Percentiles rank a stretch among this genome's conserved stretches.
These are phyloP conservation scores for Carassius carassius DNA, from an alignment of 2,113 vertebrate genomes.

Conservation along the genomic window DNA sequence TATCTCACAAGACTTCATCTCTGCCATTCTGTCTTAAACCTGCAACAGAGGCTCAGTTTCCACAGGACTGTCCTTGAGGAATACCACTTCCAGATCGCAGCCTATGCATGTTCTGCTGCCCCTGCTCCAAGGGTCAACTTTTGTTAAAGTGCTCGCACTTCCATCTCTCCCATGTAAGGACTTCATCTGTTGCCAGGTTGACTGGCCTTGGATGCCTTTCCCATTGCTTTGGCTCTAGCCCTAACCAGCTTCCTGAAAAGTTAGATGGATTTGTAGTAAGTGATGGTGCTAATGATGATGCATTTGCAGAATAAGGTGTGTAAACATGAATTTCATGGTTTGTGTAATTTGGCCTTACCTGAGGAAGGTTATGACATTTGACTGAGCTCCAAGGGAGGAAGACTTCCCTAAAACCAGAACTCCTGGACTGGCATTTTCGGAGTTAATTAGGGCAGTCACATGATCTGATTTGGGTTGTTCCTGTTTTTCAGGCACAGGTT, in stretches of 20 bases:
- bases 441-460: background rate
- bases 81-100: conserved; percentile 35
- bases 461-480: conserved; percentile 15
- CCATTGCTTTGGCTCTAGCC: conserved; percentile 34
- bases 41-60: conserved; percentile 14
- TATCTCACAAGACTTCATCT: background rate
- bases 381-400: conserved; percentile 33
- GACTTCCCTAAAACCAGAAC: conserved; percentile 15
- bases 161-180: conserved; percentile 19
- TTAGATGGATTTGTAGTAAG: background rate
- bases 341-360: conserved; percentile 60
- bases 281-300: background rate
- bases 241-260: conserved; percentile 42
- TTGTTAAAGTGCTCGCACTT: conserved; percentile 69
- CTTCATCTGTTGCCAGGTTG: conserved; percentile 53
- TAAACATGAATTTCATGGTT: background rate
- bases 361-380: conserved; percentile 55
- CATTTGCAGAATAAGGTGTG: background rate
- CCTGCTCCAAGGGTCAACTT: conserved; percentile 47
- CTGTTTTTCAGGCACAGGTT: conserved; percentile 2
- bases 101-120: conserved; percentile 46
- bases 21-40: background rate
- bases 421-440: conserved; percentile 8
- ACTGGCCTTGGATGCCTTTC: conserved; percentile 6
- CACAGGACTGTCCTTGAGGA: conserved; percentile 48